Conservation (phyloP, 1,140 invertebrate genomes). For the Harlomillsia oculata region DNA sequence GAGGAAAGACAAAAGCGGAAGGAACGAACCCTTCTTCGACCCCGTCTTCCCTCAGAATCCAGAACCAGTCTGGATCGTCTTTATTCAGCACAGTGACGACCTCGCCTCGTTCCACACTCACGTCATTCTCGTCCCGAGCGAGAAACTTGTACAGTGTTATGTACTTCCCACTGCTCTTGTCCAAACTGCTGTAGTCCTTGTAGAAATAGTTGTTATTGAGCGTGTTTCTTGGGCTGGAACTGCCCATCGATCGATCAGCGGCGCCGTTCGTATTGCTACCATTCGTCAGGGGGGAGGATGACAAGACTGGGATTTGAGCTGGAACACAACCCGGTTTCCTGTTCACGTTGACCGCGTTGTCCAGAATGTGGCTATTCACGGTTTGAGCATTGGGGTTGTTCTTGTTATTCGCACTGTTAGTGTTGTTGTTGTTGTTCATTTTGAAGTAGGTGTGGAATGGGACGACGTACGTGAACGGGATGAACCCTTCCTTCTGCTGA, state of each 20-base stretch:
- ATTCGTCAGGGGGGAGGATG: too few species aligned
- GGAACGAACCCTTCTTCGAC: conserved; percentile 95
- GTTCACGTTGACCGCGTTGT: too few species aligned
- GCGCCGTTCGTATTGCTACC: too few species aligned
- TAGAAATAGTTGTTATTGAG: conserved; percentile 85
- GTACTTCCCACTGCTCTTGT: conserved; percentile 69
- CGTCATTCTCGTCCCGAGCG: conserved; percentile 85
- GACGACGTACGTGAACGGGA: conserved; percentile 85
- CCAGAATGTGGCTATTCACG: too few species aligned
- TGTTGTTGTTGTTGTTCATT: background rate
- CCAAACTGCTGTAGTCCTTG: conserved; percentile 47
- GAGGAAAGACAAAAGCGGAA: conserved; percentile 85
- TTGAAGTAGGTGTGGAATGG: conserved; percentile 58
- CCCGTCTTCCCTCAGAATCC: conserved; percentile 81
- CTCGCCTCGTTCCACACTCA: conserved; percentile 83
- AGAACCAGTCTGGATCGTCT: conserved; percentile 92
- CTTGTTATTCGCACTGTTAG: background rate
- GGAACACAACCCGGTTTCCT: too few species aligned
- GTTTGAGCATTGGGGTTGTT: conserved; percentile 52
- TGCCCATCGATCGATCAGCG: too few species aligned
- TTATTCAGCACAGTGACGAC: conserved; percentile 84
- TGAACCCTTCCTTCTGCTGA: conserved; percentile 90
- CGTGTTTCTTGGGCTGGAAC: too few species aligned
- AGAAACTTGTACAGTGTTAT: conserved; percentile 89
- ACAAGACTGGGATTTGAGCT: too few species aligned